Base-by-base conservation (phyloP, 2,113 vertebrate species). In the Zosterops pallidus region DNA sequence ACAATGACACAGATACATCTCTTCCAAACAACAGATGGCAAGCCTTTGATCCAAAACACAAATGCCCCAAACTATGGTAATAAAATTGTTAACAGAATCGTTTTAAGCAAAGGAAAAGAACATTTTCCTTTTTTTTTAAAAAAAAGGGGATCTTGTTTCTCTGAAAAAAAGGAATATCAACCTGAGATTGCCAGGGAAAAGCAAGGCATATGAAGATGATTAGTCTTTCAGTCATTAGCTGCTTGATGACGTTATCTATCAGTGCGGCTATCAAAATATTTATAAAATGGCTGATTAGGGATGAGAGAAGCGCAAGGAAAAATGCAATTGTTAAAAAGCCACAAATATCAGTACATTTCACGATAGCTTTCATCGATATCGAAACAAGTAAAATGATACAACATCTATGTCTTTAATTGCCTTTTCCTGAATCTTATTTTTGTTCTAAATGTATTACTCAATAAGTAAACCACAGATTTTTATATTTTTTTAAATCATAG, bases 141-240 rank as follows among this genome's bases (percentile, higher is more conserved):
- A 41, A 28, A 57, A 53, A 24, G 1, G 1, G 3, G 4, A 4
- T 4, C 5, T 0, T 57, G 12, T 57, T 7, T 46, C 25, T 65
- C 13, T 65, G 50, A 71, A 83, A 86, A 86, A 68, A 5, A 6
- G 44, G 80, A 72, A 29, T 35, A 69, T 25, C 22, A 46, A 14
- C 25, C 20, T 64, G 33, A 83, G 11, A 49, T 53, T 62, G 12
- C 39, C 33, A 67, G 35, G 13, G 41, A 72, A 84, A 41, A 2
- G 12, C 37, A 74, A 68, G 8, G 11, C 42, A 53, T 24, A 15
- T 4, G 26, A 42, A 83, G 49, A 5, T 77, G 12, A 41, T 46
- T 65, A 42, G 9, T n/a, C 8, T 39, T 19, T 74, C 20, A 77
- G 37, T 64, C 0, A 55, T 55, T 56, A 37, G 20, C 4, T 49